phyloP scores from a whole-genome alignment of 2,888 invertebrate genomes.

The Lasioglossum malachurum region DNA sequence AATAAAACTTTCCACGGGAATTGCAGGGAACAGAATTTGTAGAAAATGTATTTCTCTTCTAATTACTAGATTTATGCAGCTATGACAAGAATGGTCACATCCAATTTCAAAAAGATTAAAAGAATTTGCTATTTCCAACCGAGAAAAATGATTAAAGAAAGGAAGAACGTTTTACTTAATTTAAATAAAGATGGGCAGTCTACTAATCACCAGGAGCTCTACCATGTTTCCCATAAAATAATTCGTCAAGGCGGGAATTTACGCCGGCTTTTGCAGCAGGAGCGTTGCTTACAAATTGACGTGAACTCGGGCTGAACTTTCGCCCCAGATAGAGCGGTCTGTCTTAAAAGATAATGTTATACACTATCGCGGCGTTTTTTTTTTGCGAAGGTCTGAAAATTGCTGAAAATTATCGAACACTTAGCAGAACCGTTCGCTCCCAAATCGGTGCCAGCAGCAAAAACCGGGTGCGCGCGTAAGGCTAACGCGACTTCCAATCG shows the following conservation, averaged over 20 bases:
- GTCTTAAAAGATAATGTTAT: background rate
- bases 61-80: too few relatives aligned
- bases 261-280: background rate
- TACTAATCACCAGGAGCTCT: background rate
- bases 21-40: too few relatives aligned
- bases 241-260: background rate
- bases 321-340: slow-evolving; percentile 2
- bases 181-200: too few relatives aligned
- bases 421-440: slow-evolving; percentile 33
- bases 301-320: background rate
- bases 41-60: too few relatives aligned
- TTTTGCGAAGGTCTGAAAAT: slow-evolving; percentile 24
- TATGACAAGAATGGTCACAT: too few relatives aligned
- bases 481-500: slow-evolving; percentile 28
- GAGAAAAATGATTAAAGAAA: background rate
- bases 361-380: background rate
- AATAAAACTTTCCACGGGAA: background rate
- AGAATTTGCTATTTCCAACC: background rate
- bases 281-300: background rate
- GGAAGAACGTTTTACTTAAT: too few relatives aligned
- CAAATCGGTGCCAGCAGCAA: slow-evolving; percentile 20
- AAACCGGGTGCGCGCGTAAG: slow-evolving; percentile 19
- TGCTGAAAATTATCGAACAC: slow-evolving; percentile 27
- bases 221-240: background rate
- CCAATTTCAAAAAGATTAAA: background rate